phyloP scores from a whole-genome alignment of 2,113 vertebrate genomes.

The Neotragus pygmaeus region DNA sequence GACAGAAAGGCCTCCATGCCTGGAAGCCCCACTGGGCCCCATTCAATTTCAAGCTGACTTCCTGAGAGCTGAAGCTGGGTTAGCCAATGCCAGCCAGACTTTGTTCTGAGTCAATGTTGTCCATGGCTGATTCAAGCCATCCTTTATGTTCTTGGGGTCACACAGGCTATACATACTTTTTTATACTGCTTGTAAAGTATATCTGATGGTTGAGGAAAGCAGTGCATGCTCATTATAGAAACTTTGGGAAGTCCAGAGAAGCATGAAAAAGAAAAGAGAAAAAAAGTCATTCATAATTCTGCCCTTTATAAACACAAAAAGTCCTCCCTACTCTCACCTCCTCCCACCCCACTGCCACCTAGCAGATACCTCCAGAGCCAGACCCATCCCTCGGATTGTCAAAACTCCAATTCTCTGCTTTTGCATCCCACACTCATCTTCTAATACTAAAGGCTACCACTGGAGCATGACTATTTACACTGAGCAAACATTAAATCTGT shows the following conservation, averaged over 20 bases:
- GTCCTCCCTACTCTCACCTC: no score
- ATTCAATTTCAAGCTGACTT: background rate
- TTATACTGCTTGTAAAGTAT: background rate
- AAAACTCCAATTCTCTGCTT: background rate
- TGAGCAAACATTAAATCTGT: background rate
- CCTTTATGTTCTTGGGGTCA: no score
- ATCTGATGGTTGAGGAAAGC: background rate
- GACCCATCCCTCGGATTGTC: background rate
- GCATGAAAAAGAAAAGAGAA: background rate
- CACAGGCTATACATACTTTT: no score
- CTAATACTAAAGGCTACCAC: background rate
- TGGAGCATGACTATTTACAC: background rate
- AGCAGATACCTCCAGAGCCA: no score
- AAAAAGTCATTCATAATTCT: background rate
- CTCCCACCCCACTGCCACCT: background rate
- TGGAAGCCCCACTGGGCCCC: background rate
- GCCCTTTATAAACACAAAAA: background rate
- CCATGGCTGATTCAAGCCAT: background rate
- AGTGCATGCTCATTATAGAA: background rate
- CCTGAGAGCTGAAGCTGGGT: background rate
- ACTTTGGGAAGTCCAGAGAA: background rate
- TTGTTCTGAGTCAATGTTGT: no score
- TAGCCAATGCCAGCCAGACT: background rate
- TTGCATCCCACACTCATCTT: background rate
- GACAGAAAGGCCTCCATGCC: background rate